Evolutionary conservation across 2,888 invertebrate species (phyloP), one percentile per base, ranked within the genome.

Genomic region (Lagria hirta): DNA sequence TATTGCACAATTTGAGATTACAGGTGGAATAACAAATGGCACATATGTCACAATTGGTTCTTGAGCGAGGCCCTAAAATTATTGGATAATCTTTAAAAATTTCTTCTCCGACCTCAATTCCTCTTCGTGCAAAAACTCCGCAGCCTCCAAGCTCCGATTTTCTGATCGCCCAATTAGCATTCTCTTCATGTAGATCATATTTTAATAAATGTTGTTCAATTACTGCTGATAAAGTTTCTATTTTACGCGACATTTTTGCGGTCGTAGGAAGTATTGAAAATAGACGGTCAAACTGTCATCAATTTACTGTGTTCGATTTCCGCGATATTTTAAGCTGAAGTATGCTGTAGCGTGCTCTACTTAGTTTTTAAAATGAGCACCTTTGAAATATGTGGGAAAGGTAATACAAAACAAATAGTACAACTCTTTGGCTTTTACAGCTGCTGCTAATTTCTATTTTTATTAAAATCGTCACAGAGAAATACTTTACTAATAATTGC

Each of bases 1-100:
- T 76, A 23, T 75, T 69, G 63, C 88, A 88, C 26, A 61, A 15
- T n/a, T 40, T 47, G 14, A 67, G 41, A 35, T 58, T 44, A 34
- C 76, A 60, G 40, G 69, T 67, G 52, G 75, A 77, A 55, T 77
- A 79, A 61, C 87, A 88, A 53, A 76, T 78, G 1, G 81, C 78
- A 66, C 88, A 88, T 60, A 81, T 75, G 41, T 78, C 76, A 10
- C 76, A 66, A 38, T 61, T 62, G 34, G 70, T 71, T 35, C 76
- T 73, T 20, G 78, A 75, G 27, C 85, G 78, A 0, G 87, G 86
- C 0, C 89, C 88, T 32, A 80, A 68, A 23, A 88, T 73, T 24
- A 89, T 68, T 1, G 89, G 83, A 36, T 73, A 74, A 64, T 89
- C 89, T 6, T 77, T 74, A 61, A 84, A 87, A 33, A 90, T 77